phyloP scores from a whole-genome alignment of 2,888 invertebrate genomes.

The Willowsia nigromaculata region DNA sequence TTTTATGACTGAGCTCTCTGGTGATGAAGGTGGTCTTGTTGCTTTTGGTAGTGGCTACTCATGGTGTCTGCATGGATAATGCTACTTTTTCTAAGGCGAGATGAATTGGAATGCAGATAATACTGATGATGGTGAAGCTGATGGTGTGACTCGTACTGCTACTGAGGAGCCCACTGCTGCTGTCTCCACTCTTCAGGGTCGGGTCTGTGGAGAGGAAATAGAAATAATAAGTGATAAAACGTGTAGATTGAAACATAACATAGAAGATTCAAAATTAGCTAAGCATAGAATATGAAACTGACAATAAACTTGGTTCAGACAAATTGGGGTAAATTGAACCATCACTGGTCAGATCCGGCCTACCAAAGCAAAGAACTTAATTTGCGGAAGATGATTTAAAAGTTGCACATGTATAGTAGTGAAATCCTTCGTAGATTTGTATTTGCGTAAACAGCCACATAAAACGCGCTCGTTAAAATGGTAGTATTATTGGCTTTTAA shows the following conservation, averaged over 20 bases:
- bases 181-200: slow-evolving; percentile 67
- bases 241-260: background rate
- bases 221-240: background rate
- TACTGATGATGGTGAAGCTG: slow-evolving; percentile 8
- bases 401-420: too few relatives aligned
- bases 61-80: background rate
- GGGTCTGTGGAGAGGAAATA: slow-evolving; percentile 34
- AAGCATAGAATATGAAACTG: too few relatives aligned
- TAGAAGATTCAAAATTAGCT: too few relatives aligned
- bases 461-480: too few relatives aligned
- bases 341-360: too few relatives aligned
- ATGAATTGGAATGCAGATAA: background rate
- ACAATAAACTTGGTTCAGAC: too few relatives aligned
- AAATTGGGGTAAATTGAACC: too few relatives aligned
- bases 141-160: slow-evolving; percentile 30
- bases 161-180: slow-evolving; percentile 68
- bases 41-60: background rate
- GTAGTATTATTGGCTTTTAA: too few relatives aligned
- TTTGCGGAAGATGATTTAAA: too few relatives aligned
- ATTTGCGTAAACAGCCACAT: too few relatives aligned
- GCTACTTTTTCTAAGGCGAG: slow-evolving; percentile 1
- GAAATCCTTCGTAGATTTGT: too few relatives aligned
- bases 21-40: background rate
- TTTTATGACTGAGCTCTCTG: slow-evolving; percentile 63
- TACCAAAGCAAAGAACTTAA: too few relatives aligned